These are phyloP conservation scores for Parambassis ranga DNA, from an alignment of 2,797 vertebrate species.

Conservation along the genomic window DNA sequence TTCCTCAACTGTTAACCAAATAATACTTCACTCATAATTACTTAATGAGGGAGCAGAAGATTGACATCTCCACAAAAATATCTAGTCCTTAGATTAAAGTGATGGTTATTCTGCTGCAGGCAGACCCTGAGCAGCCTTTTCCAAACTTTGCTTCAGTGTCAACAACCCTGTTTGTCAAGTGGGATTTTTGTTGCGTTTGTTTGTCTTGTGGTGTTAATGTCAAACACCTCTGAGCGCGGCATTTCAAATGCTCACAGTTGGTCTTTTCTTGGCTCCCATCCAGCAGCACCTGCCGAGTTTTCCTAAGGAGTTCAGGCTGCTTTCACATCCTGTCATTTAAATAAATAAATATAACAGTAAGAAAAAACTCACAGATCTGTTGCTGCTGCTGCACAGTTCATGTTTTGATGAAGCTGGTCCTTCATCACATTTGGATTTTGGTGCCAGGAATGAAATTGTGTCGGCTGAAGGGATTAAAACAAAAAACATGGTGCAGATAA, in stretches of 20 bases:
- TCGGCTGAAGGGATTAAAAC: no score
- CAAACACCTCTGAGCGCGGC: constrained; percentile 23
- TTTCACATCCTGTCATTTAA: neutral
- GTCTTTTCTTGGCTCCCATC: constrained; percentile 8
- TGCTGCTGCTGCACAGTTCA: neutral
- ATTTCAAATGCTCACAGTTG: constrained; percentile 13
- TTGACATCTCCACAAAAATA: neutral
- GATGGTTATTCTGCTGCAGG: neutral
- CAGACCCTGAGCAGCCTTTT: constrained; percentile 1
- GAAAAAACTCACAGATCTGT: neutral
- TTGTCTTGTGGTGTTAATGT: constrained; percentile 18
- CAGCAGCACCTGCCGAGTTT: constrained; percentile 29
- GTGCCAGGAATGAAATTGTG: neutral
- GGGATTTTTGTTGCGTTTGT: constrained; percentile 7
- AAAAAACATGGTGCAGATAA: neutral
- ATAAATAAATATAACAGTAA: neutral
- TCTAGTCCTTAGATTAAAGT: neutral
- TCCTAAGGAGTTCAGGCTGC: constrained; percentile 10
- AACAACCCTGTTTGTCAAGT: neutral
- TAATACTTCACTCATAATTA: neutral
- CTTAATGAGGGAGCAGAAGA: neutral
- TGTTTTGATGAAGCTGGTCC: neutral
- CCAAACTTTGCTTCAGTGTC: neutral
- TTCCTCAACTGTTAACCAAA: neutral
- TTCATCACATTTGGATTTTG: neutral